A percentile compares a stretch with the other conserved stretches of the same genome.
phyloP scores from a whole-genome alignment of 2,797 vertebrate genomes.

The Alauda arvensis region DNA sequence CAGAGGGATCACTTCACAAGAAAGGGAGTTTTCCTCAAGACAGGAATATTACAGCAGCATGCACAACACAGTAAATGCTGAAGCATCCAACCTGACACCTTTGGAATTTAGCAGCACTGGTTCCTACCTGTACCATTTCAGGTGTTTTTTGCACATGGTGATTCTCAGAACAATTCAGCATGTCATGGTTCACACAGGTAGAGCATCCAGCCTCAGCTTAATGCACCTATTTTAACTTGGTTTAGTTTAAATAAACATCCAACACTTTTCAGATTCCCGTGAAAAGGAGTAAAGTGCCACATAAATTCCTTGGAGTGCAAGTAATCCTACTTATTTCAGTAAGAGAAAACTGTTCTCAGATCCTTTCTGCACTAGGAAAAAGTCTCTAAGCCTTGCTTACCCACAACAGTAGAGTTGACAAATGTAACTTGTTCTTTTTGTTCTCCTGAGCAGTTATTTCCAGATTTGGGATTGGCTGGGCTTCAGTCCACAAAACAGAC shows the following conservation, averaged over 20 bases:
- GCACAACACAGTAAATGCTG: neutral
- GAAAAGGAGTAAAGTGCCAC: neutral
- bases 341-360: neutral
- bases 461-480: slow-evolving; percentile 20
- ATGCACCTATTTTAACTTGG: neutral
- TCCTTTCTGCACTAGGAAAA: neutral
- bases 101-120: neutral
- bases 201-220: neutral
- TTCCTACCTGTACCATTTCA: fast-evolving
- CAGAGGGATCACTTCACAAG: neutral
- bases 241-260: neutral
- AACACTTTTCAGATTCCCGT: neutral
- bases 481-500: slow-evolving; percentile 2
- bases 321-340: neutral
- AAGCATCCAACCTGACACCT: neutral
- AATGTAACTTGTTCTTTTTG: neutral
- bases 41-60: neutral
- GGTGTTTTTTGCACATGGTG: neutral
- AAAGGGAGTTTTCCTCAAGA: neutral
- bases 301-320: neutral
- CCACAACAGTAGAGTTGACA: neutral
- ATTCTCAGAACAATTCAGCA: neutral
- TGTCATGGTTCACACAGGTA: neutral
- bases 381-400: neutral
- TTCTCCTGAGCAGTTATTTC: slow-evolving; percentile 18